Conservation (phyloP, 2,797 vertebrate genomes). For the Euthynnus affinis region DNA sequence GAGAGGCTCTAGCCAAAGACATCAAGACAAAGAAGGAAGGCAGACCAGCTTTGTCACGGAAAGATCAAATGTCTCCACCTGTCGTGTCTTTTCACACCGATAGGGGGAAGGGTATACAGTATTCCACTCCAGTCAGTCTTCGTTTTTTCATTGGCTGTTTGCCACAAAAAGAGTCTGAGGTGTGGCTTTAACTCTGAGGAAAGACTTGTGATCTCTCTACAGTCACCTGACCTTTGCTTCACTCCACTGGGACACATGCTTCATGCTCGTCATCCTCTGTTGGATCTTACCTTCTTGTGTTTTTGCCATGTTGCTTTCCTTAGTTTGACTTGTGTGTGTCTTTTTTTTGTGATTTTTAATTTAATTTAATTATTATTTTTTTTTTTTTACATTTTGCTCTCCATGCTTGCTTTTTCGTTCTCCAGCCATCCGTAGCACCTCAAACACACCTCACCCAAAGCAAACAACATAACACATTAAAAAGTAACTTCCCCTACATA, state of each 20-base stretch:
- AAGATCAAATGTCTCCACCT: conserved; percentile 25
- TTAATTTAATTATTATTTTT: too few relatives aligned
- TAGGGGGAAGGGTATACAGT: not conserved
- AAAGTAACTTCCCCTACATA: conserved; percentile 40
- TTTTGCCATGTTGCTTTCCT: conserved; percentile 66
- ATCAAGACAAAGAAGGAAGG: conserved; percentile 22
- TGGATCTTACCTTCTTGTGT: conserved; percentile 55
- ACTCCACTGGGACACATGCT: conserved; percentile 81
- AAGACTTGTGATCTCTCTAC: conserved; percentile 39
- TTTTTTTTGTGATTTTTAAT: conserved; percentile 52
- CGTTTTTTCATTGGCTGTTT: conserved; percentile 36
- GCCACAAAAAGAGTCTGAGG: not conserved
- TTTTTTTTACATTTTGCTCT: conserved; percentile 68
- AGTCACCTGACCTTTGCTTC: conserved; percentile 60
- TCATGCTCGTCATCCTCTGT: conserved; percentile 69
- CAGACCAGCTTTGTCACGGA: conserved; percentile 14
- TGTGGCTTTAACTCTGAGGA: conserved; percentile 25
- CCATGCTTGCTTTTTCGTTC: conserved; percentile 77
- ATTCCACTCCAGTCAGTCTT: conserved; percentile 6
- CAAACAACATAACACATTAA: conserved; percentile 49
- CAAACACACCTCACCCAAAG: conserved; percentile 63
- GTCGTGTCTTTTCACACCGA: not conserved
- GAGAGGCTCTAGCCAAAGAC: not conserved
- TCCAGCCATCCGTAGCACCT: conserved; percentile 76
- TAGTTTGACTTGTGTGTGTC: conserved; percentile 50